These are phyloP conservation scores for Drosophila nr. medialis DNA, from an alignment of 2,888 invertebrate species.

Conservation along the genomic window DNA sequence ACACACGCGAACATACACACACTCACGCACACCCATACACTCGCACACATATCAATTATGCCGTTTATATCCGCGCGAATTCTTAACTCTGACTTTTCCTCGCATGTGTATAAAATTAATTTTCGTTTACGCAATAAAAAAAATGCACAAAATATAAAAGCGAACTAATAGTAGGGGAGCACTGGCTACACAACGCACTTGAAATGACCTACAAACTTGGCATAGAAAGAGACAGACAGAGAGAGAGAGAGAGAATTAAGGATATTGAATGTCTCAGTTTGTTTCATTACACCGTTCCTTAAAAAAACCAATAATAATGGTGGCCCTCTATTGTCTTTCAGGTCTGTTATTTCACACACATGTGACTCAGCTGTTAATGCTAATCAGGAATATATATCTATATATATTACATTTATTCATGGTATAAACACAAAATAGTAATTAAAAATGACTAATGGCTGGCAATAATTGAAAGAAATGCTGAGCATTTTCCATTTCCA, in stretches of 20 bases:
- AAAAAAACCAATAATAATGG: no score
- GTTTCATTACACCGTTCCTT: no score
- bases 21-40: constrained; percentile 7
- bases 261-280: neutral
- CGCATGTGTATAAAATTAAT: constrained; percentile 59
- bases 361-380: neutral
- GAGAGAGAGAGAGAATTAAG: neutral
- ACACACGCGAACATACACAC: constrained; percentile 8
- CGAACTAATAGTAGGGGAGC: neutral
- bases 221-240: neutral
- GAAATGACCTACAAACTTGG: constrained; percentile 1
- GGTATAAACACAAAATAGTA: neutral
- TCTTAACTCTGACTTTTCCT: constrained; percentile 28
- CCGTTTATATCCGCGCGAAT: constrained; percentile 63
- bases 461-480: neutral
- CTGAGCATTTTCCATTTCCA: neutral
- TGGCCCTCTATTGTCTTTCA: neutral
- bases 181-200: constrained; percentile 17
- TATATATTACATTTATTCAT: neutral
- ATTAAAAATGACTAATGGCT: neutral
- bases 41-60: constrained; percentile 72
- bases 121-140: constrained; percentile 46
- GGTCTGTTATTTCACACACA: no score
- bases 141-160: neutral
- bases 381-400: neutral